These are phyloP conservation scores for Cryptotis parvus DNA, from an alignment of 2,113 vertebrate species.

Conservation along the genomic window DNA sequence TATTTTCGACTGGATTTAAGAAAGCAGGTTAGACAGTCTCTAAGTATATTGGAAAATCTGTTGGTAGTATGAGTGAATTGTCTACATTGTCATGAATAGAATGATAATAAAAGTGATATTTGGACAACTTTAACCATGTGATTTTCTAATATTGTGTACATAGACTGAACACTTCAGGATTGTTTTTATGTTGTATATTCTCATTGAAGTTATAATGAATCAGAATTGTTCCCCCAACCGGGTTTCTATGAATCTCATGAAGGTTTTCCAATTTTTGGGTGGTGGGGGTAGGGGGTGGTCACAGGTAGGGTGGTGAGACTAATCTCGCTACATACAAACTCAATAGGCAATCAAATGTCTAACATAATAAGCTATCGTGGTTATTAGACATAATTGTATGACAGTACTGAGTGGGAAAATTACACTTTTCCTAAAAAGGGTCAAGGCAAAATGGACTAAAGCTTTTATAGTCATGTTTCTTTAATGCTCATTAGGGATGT, in stretches of 20 bases:
- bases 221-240: neutral
- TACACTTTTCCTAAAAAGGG: slow-evolving; percentile 35
- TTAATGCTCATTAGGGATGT: neutral
- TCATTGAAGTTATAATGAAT: neutral
- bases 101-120: slow-evolving; percentile 12
- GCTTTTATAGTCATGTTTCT: neutral
- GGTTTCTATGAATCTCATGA: neutral
- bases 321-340: slow-evolving; percentile 9
- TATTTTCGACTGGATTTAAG: slow-evolving; percentile 36
- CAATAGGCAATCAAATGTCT: slow-evolving; percentile 34
- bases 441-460: neutral
- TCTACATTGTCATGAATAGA: slow-evolving; percentile 14
- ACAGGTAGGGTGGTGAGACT: neutral
- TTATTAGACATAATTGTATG: slow-evolving; percentile 2
- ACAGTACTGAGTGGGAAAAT: slow-evolving; percentile 9
- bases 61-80: neutral
- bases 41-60: neutral
- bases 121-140: slow-evolving; percentile 42
- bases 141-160: slow-evolving; percentile 43
- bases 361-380: neutral
- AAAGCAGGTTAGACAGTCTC: neutral
- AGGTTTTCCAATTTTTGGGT: neutral
- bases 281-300: neutral
- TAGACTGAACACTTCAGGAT: slow-evolving; percentile 34
- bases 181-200: neutral